Percentiles rank a stretch among this genome's conserved stretches.
Evolutionary conservation across 37 sponge, comb jelly and placozoan species (phyloP).

Genomic region (Diacarnus erythraeanus): DNA sequence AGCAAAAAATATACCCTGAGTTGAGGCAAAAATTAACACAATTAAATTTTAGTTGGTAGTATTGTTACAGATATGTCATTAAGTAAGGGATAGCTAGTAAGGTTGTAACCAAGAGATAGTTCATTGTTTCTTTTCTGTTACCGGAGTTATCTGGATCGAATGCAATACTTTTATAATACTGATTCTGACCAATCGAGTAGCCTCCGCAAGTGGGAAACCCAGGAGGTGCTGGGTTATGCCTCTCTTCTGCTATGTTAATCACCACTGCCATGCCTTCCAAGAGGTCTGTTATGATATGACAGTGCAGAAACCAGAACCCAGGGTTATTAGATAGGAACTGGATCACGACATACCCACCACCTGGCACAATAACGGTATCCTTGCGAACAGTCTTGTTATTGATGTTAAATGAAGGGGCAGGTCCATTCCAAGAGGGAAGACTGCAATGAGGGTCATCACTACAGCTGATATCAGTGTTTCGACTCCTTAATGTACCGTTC

Average conservation of each 20-base stretch:
- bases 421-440: constrained; percentile 7
- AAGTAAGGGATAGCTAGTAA: too few relatives aligned
- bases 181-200: constrained; percentile 13
- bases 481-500: background rate
- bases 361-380: constrained; percentile 86
- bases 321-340: constrained; percentile 82
- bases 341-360: constrained; percentile 80
- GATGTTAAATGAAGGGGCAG: background rate
- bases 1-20: background rate
- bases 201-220: constrained; percentile 25
- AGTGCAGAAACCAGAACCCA: constrained; percentile 92
- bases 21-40: too few relatives aligned
- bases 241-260: constrained; percentile 38
- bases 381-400: constrained; percentile 45
- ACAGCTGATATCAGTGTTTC: constrained; percentile 37
- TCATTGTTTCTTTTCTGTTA: background rate
- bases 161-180: constrained; percentile 8
- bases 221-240: constrained; percentile 37
- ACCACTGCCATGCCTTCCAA: constrained; percentile 82
- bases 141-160: constrained; percentile 9
- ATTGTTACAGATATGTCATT: background rate
- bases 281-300: constrained; percentile 82
- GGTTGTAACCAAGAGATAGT: background rate
- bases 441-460: constrained; percentile 24
- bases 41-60: background rate